Base-by-base conservation (phyloP, 2,113 vertebrate genomes). In the Oxyura jamaicensis region DNA sequence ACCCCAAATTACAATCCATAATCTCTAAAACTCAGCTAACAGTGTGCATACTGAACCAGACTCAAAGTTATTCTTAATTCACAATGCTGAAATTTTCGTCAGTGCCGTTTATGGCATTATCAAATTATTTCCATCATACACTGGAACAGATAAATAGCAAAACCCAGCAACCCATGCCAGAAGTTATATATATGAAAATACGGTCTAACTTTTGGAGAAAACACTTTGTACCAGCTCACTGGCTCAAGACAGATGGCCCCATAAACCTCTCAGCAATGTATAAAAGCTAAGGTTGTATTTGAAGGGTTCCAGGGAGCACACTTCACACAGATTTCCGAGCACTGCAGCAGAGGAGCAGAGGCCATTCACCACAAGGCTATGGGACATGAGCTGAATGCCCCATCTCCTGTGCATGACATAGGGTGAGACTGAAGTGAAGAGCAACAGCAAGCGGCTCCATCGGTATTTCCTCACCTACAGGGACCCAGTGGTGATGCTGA, bases 181-280 rank as follows among this genome's bases (percentile, higher is more conserved):
- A 91, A 95, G 29, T 86, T 60, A 26, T 22, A 90, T 58, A 71
- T 93, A 75, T 86, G 69, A 62, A 96, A 91, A 80, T 69, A 80
- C 19, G 69, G 85, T 48, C 75, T 60, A 82, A 84, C 87, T 84
- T 88, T 87, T 93, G 11, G 53, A 89, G 35, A 96, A 96, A 87
- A 62, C 23, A 53, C 36, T 87, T 76, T 83, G 62, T 76, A 55
- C 73, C 46, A 21, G 76, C 81, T 82, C 92, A 71, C 8, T 48
- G 14, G 66, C 82, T 89, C 63, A 82, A 89, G 80, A 89, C 90
- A 92, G 71, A 90, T 82, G 78, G 91, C 74, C 86, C 91, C 92
- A 86, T 94, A 94, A 97, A 89, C 65, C 60, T 88, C 81, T 93
- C 90, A 90, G 77, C 72, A 93, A 83, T 7, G 17, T 75, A 59